Base-by-base conservation (phyloP, 2,113 vertebrate genomes). In the Leucosticte australis region DNA sequence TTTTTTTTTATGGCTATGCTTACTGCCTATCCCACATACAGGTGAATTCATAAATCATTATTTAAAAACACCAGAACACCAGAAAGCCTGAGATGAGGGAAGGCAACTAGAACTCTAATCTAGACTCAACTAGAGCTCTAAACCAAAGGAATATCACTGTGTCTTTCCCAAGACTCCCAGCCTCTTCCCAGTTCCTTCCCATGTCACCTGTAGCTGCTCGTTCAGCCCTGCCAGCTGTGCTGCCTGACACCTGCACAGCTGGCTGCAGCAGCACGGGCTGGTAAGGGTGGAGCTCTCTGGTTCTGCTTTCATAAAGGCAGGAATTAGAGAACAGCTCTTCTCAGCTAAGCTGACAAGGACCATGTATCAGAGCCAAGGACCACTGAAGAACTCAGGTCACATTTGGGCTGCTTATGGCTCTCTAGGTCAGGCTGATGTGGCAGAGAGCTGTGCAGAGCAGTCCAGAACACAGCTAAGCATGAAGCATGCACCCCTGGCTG, bases 151-250 rank as follows among this genome's bases (percentile, higher is more conserved):
- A 37, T 55, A 60, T 9, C 19, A 20, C 7, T 1, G 0, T 62
- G 12, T 53, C 59, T 89, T 70, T 84, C 23, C 41, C n/a, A 64
- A 42, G 44, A 60, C 10, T 64, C 41, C 49, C 19, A 84, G 17
- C 3, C 14, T 68, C 33, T 68, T 75, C 44, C 60, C 44, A 24
- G 22, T 18, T 87, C 62, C 39, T 52, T 75, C 33, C 24, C 2
- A 0, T 33, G 24, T n/a, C 67, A 49, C 26, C 24, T 35, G 17
- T 4, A 50, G 10, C 37, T 42, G n/a, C 59, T 26, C 0, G 0
- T 33, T 59, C 35, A 63, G 18, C 37, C 13, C 52, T 23, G 35
- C 18, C 57, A 60, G 41, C 41, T 60, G 33, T 33, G 57, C 55
- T 83, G 62, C 75, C 64, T 1, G 2, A 23, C 62, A 27, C n/a